A percentile compares a stretch with the other conserved stretches of the same genome.
Conservation (phyloP, 1,140 invertebrate genomes). For the Halotydeus destructor region DNA sequence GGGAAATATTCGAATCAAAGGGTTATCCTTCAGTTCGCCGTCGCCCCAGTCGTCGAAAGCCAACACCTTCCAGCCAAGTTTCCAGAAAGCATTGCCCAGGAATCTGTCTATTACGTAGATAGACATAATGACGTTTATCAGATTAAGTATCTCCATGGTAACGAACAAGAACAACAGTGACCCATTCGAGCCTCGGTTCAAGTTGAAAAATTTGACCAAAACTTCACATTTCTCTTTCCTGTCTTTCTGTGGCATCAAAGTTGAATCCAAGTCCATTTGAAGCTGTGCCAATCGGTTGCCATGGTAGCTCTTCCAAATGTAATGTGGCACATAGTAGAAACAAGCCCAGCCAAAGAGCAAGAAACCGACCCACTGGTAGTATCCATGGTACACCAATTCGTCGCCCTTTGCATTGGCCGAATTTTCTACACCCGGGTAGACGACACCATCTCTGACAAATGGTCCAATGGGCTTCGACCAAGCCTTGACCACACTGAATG, state of each 20-base stretch:
- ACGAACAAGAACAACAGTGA: conserved; percentile 11
- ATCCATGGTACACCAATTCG: conserved; percentile 24
- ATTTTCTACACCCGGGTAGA: conserved; percentile 12
- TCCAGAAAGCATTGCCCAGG: conserved; percentile 36
- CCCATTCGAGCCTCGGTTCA: conserved; percentile 3
- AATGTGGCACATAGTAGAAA: conserved; percentile 33
- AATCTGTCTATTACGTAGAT: conserved; percentile 82
- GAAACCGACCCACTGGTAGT: conserved; percentile 54
- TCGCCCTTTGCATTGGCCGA: conserved; percentile 21
- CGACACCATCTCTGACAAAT: conserved; percentile 6
- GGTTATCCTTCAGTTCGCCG: conserved; percentile 34
- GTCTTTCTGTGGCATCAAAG: neutral
- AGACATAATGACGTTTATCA: conserved; percentile 67
- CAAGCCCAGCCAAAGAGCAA: conserved; percentile 61
- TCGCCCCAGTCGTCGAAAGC: conserved; percentile 51
- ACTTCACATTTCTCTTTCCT: neutral
- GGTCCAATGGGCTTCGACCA: conserved; percentile 11
- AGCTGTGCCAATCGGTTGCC: conserved; percentile 20
- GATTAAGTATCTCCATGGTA: conserved; percentile 38
- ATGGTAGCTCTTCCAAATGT: conserved; percentile 41
- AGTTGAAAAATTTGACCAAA: neutral
- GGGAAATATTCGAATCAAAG: conserved; percentile 49
- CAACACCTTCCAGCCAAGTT: conserved; percentile 37
- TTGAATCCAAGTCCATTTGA: conserved; percentile 16
- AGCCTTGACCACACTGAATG: conserved; percentile 62